A percentile compares a stretch with the other conserved stretches of the same genome.
These are phyloP conservation scores for Corythaixoides concolor DNA, from an alignment of 2,113 vertebrate species.

Conservation along the genomic window DNA sequence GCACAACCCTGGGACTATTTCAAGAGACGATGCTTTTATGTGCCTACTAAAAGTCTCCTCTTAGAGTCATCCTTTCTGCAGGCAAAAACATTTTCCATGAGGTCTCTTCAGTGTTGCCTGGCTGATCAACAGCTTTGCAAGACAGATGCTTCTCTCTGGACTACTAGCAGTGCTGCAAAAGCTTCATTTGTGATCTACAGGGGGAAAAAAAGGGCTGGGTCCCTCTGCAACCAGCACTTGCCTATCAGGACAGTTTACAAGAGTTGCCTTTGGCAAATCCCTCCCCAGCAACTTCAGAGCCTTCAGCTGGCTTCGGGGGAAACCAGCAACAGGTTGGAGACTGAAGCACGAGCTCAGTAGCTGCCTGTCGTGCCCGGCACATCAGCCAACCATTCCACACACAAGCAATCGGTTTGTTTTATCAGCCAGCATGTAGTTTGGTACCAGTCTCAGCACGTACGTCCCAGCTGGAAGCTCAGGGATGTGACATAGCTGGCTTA, in stretches of 20 bases:
- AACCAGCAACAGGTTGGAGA: not conserved
- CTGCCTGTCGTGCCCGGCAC: not conserved
- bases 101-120: not conserved
- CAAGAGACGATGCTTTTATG: not conserved
- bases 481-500: not conserved
- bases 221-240: not conserved
- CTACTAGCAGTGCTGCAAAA: not conserved
- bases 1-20: not conserved
- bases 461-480: not conserved
- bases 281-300: not conserved
- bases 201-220: accelerated
- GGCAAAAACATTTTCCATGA: not conserved
- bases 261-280: not conserved
- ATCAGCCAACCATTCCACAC: not conserved
- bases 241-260: not conserved
- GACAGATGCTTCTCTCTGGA: not conserved
- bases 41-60: not conserved
- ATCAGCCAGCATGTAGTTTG: not conserved
- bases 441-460: not conserved
- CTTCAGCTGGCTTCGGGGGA: not conserved
- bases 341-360: not conserved
- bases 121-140: not conserved
- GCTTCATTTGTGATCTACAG: not conserved
- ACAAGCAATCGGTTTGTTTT: not conserved
- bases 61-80: not conserved